Base-by-base conservation (phyloP, 2,888 invertebrate genomes). In the Didymodactylos carnosus region DNA sequence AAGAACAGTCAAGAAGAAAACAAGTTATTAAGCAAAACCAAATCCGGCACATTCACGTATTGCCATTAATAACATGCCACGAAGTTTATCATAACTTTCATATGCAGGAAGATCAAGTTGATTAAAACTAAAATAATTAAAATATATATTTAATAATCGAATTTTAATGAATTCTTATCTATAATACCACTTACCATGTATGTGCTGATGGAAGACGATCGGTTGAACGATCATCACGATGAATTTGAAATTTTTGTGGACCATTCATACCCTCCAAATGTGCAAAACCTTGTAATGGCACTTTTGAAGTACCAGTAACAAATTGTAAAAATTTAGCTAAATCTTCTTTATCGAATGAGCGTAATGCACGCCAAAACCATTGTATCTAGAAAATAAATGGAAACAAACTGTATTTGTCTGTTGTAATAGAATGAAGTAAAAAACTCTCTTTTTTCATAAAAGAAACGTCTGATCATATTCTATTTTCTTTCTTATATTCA, bases 31-130 rank as follows among this genome's bases (percentile, higher is more conserved):
- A 81, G 92, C 92, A 83, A 92, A 90, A 80, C 92, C 92, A 84
- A 92, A 92, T 81, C 92, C 92, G 85, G 92, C 91, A 85, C 92
- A 92, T 84, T 92, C 92, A 80, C 90, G 90, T 82, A 91, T 90
- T 77, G 92, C 92, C 84, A 91, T 88, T 77, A 91, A 85, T 79
- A 92, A 85, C 85, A 90, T 89, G 80, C 88, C 88, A 78, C 89
- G 87, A 80, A 92, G 85, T 83, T 92, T 92, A 83, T 92, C 91
- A 82, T 91, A 92, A 19, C 91, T 91, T 84, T 92, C 92, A 82
- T 92, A 92, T 76, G 90, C 90, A 72, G 92, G 92, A 80, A 92
- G 86, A 85, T 92, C 92, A 82, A 92, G 84, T 84, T 92, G 92
- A 83, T 92, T 92, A 84, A 92, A 92, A 84, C 91, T 92, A 62